Evolutionary conservation across 2,888 invertebrate genomes (phyloP).

Genomic region (Heteromyza rotundicornis): DNA sequence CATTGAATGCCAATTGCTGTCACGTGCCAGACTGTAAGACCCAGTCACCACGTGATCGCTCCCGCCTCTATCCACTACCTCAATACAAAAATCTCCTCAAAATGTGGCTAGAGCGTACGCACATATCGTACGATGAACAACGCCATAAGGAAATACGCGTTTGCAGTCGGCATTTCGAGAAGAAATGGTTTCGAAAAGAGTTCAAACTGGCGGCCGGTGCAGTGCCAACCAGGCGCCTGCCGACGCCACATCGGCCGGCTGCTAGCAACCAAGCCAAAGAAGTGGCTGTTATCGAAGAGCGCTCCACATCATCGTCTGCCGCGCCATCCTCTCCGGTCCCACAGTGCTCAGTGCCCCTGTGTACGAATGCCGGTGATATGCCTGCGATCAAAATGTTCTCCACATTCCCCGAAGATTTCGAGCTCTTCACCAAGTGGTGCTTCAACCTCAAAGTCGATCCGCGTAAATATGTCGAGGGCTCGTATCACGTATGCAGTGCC

Average conservation of each 20-base stretch:
- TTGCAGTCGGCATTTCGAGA: constrained; percentile 44
- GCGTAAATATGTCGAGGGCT: constrained; percentile 35
- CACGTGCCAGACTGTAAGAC: constrained; percentile 21
- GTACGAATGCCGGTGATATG: constrained; percentile 22
- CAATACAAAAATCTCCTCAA: background rate
- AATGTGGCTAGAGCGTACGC: constrained; percentile 9
- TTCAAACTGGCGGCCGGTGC: background rate
- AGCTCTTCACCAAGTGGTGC: constrained; percentile 41
- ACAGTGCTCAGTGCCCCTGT: constrained; percentile 35
- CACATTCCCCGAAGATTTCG: constrained; percentile 35
- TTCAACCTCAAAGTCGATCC: constrained; percentile 40
- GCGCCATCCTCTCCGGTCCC: background rate
- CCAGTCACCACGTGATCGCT: background rate
- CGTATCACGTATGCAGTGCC: constrained; percentile 34
- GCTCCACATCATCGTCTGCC: background rate
- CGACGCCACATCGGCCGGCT: background rate
- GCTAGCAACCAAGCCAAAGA: background rate
- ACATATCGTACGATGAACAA: background rate
- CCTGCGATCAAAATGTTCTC: constrained; percentile 29
- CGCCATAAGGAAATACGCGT: constrained; percentile 11
- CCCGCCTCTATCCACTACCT: constrained; percentile 14
- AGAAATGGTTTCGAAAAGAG: constrained; percentile 34
- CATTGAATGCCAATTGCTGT: background rate
- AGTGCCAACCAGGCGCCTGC: background rate
- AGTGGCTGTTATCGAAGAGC: background rate